These are phyloP conservation scores for Mermis nigrescens DNA, from an alignment of 2,888 invertebrate species.

Conservation along the genomic window DNA sequence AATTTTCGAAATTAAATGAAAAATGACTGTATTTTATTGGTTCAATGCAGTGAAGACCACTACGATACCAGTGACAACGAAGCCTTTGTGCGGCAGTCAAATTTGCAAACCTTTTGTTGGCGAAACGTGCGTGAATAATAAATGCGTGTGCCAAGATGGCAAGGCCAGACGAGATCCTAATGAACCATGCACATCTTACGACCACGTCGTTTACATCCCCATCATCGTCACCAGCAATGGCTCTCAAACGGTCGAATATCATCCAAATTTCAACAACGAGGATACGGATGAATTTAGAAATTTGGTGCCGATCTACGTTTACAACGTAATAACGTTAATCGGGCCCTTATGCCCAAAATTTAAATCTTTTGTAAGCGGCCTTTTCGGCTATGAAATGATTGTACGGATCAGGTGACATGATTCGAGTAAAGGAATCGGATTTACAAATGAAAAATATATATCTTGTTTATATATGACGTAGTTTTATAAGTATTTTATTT, in stretches of 20 bases:
- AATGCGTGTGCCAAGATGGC: slow-evolving; percentile 27
- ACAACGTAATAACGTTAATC: too few relatives aligned
- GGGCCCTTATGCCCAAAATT: too few relatives aligned
- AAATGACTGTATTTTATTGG: too few relatives aligned
- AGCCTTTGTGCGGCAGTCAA: background rate
- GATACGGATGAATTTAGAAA: background rate
- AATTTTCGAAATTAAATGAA: too few relatives aligned
- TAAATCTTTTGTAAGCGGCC: too few relatives aligned
- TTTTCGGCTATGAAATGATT: too few relatives aligned
- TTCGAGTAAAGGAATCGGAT: too few relatives aligned
- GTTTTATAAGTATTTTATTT: too few relatives aligned
- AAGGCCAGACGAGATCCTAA: slow-evolving; percentile 20
- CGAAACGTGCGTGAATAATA: slow-evolving; percentile 23
- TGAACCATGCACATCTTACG: slow-evolving; percentile 17
- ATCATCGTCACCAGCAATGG: background rate
- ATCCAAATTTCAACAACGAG: background rate
- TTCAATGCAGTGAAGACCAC: background rate
- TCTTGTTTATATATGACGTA: too few relatives aligned
- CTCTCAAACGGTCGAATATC: background rate
- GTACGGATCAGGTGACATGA: too few relatives aligned
- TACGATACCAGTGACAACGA: background rate
- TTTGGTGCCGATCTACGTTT: background rate
- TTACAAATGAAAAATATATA: too few relatives aligned
- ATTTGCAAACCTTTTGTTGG: background rate
- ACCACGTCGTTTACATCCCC: background rate